phyloP scores from a whole-genome alignment of 2,888 invertebrate genomes.

The Pammene fasciana region DNA sequence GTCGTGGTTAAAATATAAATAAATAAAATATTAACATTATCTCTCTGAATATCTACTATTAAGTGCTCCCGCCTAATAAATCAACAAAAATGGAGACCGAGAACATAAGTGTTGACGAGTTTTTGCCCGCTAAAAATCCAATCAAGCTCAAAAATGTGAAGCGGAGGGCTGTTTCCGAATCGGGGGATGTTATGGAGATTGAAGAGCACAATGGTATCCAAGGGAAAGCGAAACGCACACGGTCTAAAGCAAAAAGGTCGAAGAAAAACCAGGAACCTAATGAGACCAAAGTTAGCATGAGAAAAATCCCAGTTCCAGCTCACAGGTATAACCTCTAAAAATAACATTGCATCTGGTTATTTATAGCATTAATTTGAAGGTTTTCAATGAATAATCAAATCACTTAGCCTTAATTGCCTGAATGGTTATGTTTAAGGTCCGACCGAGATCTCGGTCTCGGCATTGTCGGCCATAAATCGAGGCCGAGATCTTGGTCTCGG shows the following conservation, averaged over 20 bases:
- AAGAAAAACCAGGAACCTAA: constrained; percentile 73
- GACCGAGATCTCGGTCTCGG: too few relatives aligned
- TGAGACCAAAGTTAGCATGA: constrained; percentile 84
- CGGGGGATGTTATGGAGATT: constrained; percentile 85
- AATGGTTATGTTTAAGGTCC: too few relatives aligned
- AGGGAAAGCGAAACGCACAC: constrained; percentile 66
- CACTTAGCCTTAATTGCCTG: too few relatives aligned
- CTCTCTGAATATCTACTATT: background rate
- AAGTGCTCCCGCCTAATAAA: constrained; percentile 7
- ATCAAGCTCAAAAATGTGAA: constrained; percentile 79
- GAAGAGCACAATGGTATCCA: constrained; percentile 86
- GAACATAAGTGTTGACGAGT: constrained; percentile 81
- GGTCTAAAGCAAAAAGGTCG: constrained; percentile 71
- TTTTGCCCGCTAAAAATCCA: constrained; percentile 79
- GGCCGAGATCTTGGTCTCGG: too few relatives aligned
- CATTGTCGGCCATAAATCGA: too few relatives aligned
- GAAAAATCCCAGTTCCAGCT: constrained; percentile 94
- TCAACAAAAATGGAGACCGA: constrained; percentile 69
- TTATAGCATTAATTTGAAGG: constrained; percentile 10
- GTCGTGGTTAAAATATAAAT: constrained; percentile 34
- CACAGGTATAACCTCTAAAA: constrained; percentile 85
- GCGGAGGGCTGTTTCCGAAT: constrained; percentile 74
- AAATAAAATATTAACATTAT: constrained; percentile 18
- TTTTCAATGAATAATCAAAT: too few relatives aligned
- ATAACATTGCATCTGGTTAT: constrained; percentile 25